Conservation (phyloP, 2,888 invertebrate species). For the Congeria kusceri region DNA sequence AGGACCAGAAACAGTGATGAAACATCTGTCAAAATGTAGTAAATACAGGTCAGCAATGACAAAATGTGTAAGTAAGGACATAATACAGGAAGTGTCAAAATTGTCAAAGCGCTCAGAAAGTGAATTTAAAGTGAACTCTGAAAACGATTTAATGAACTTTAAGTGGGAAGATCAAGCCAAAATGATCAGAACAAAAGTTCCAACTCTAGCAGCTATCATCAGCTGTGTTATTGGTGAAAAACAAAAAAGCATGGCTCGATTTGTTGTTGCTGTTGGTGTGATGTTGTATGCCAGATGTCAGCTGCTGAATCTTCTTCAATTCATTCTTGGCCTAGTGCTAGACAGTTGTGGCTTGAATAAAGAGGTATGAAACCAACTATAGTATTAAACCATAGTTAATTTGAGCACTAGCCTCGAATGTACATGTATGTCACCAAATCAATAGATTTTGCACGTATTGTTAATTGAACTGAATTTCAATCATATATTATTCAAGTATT, state of each 20-base stretch:
- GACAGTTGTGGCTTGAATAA: constrained; percentile 34
- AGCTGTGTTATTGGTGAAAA: neutral
- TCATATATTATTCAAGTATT: too few relatives aligned
- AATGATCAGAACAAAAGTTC: constrained; percentile 16
- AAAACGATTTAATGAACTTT: constrained; percentile 26
- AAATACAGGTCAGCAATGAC: constrained; percentile 21
- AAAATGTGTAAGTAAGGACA: neutral
- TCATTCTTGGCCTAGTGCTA: constrained; percentile 24
- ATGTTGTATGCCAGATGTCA: constrained; percentile 36
- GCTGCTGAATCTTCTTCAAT: constrained; percentile 19
- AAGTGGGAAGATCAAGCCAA: constrained; percentile 22
- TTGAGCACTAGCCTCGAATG: too few relatives aligned
- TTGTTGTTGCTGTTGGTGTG: constrained; percentile 27
- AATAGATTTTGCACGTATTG: too few relatives aligned
- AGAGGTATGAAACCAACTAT: constrained; percentile 13
- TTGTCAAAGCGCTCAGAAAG: constrained; percentile 5
- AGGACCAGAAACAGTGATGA: neutral
- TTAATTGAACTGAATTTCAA: too few relatives aligned
- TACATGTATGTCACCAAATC: too few relatives aligned
- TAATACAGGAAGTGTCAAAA: neutral
- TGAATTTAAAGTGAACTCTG: constrained; percentile 18
- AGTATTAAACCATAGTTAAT: too few relatives aligned
- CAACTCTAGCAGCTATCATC: constrained; percentile 10
- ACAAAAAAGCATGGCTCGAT: neutral
- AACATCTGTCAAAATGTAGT: constrained; percentile 5